phyloP scores from a whole-genome alignment of 2,113 vertebrate genomes.

The Taxidea taxus region DNA sequence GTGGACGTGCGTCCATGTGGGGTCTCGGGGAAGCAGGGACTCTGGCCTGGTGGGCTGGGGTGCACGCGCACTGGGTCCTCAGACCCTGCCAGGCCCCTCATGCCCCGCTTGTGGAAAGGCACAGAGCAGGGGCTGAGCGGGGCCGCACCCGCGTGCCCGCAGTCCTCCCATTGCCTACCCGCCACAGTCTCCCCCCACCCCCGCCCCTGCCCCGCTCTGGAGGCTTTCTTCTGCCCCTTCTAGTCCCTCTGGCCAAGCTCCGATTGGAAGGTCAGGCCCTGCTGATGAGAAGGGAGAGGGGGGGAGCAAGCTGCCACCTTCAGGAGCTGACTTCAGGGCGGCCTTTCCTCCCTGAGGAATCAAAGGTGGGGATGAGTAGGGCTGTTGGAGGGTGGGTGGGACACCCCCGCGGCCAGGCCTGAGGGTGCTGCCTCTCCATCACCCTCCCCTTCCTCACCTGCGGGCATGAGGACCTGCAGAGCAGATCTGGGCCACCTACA shows the following conservation, averaged over 20 bases:
- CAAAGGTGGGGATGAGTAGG: neutral
- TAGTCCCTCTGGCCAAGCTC: neutral
- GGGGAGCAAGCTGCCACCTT: neutral
- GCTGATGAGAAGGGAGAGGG: neutral
- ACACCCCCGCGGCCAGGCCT: accelerated
- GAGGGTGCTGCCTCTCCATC: accelerated
- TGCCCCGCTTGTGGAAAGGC: too few relatives aligned
- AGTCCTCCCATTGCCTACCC: accelerated
- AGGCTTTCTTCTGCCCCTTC: neutral
- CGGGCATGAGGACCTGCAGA: accelerated
- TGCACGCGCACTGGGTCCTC: accelerated
- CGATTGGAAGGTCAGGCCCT: neutral
- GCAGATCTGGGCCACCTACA: accelerated
- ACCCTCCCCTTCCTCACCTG: accelerated
- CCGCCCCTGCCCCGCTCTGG: too few relatives aligned
- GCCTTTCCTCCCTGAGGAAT: too few relatives aligned
- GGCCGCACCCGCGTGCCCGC: accelerated
- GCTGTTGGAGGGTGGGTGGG: accelerated
- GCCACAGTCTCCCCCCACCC: too few relatives aligned
- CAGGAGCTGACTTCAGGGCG: neutral
- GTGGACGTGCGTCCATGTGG: accelerated
- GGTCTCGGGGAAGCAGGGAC: too few relatives aligned
- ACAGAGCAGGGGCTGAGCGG: neutral
- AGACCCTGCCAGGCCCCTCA: neutral
- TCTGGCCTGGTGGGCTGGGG: accelerated